Conservation (phyloP, 2,797 vertebrate genomes). For the Pogoniulus pusillus region DNA sequence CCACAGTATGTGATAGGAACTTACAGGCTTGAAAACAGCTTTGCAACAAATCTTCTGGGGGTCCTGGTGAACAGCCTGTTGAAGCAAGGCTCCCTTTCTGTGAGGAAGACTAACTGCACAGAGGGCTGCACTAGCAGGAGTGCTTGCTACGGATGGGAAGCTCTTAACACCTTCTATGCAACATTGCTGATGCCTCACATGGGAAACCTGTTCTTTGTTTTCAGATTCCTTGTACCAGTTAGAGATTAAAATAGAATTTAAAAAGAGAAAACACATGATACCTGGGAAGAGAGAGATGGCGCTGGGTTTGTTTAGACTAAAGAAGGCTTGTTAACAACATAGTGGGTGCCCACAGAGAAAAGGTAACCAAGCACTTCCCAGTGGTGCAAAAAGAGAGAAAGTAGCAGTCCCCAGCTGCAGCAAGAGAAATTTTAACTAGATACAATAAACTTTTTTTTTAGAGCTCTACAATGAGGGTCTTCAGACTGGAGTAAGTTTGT, state of each 20-base stretch:
- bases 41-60: not conserved
- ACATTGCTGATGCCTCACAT: not conserved
- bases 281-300: not conserved
- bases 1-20: accelerated
- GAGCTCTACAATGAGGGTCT: not conserved
- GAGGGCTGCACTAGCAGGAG: not conserved
- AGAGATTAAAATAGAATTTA: not conserved
- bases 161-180: not conserved
- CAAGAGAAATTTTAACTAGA: not conserved
- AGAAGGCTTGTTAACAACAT: not conserved
- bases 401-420: not conserved
- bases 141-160: not conserved
- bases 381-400: not conserved
- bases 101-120: not conserved
- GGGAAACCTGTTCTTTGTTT: not conserved
- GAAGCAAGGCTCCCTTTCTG: not conserved
- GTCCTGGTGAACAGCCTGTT: not conserved
- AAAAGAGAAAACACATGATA: not conserved
- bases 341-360: not conserved
- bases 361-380: not conserved
- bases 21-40: not conserved
- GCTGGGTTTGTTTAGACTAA: not conserved
- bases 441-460: not conserved
- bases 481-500: not conserved
- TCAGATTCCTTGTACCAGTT: not conserved